These are phyloP conservation scores for Scaptomyza reducta DNA, from an alignment of 2,888 invertebrate genomes.

Conservation along the genomic window DNA sequence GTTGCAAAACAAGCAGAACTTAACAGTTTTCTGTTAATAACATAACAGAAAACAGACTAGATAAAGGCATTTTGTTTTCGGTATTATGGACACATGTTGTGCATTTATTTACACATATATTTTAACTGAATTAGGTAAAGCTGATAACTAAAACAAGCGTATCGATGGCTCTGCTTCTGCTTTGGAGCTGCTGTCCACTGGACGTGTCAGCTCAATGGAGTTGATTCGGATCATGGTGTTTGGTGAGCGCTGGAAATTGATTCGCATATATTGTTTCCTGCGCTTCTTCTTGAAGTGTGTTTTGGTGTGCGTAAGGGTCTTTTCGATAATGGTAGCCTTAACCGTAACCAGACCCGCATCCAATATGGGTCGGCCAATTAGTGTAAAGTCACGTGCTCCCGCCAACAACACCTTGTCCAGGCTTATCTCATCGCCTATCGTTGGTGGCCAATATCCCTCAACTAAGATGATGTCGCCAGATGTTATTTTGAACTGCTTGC, in stretches of 20 bases:
- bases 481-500: slow-evolving; percentile 94
- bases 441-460: slow-evolving; percentile 93
- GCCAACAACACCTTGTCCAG: slow-evolving; percentile 93
- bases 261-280: slow-evolving; percentile 91
- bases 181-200: slow-evolving; percentile 52
- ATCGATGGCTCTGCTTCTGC: slow-evolving; percentile 28
- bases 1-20: not conserved
- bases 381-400: slow-evolving; percentile 91
- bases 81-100: not conserved
- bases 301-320: slow-evolving; percentile 91
- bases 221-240: slow-evolving; percentile 92
- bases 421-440: slow-evolving; percentile 90
- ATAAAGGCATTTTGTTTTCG: no score
- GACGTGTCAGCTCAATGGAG: slow-evolving; percentile 87
- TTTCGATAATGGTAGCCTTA: slow-evolving; percentile 93
- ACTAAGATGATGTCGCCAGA: slow-evolving; percentile 93
- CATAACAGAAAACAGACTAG: not conserved
- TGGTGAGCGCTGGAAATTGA: slow-evolving; percentile 89
- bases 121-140: slow-evolving; percentile 23
- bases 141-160: slow-evolving; percentile 61
- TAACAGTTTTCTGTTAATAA: not conserved
- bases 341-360: slow-evolving; percentile 90
- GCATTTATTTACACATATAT: slow-evolving; percentile 18
- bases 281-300: slow-evolving; percentile 90
- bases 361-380: slow-evolving; percentile 92